These are phyloP conservation scores for Eumacrocentrus americanus DNA, from an alignment of 2,888 invertebrate genomes.

Conservation along the genomic window DNA sequence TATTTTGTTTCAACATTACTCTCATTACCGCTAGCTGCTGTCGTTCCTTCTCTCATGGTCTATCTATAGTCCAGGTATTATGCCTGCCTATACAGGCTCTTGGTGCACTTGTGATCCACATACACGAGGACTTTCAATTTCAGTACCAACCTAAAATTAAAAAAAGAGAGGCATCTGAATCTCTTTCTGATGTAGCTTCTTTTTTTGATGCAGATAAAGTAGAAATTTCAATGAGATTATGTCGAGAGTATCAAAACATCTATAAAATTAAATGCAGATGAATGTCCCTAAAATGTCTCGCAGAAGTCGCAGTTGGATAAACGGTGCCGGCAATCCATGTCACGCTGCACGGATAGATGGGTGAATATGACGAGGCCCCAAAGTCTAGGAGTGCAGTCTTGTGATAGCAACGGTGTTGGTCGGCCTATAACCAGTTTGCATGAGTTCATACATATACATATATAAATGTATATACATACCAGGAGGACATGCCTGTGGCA, in stretches of 20 bases:
- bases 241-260: neutral
- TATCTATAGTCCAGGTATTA: slow-evolving; percentile 5
- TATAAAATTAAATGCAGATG: neutral
- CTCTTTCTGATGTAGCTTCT: too few species aligned
- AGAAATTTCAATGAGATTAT: neutral
- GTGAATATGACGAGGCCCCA: neutral
- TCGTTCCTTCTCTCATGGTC: slow-evolving; percentile 12
- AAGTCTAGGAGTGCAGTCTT: neutral
- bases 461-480: neutral
- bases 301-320: neutral
- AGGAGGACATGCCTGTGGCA: neutral
- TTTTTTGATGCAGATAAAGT: too few species aligned
- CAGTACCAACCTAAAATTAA: neutral
- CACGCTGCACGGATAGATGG: neutral
- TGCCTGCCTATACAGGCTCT: neutral
- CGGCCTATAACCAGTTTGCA: slow-evolving; percentile 15
- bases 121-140: neutral
- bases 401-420: slow-evolving; percentile 7
- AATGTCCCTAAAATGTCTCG: neutral
- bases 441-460: neutral
- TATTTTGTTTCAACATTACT: slow-evolving; percentile 43
- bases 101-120: neutral
- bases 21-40: slow-evolving; percentile 33
- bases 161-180: too few species aligned
- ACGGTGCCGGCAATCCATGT: neutral